Conservation (phyloP, 1,140 invertebrate species). For the Cephus cinctus region DNA sequence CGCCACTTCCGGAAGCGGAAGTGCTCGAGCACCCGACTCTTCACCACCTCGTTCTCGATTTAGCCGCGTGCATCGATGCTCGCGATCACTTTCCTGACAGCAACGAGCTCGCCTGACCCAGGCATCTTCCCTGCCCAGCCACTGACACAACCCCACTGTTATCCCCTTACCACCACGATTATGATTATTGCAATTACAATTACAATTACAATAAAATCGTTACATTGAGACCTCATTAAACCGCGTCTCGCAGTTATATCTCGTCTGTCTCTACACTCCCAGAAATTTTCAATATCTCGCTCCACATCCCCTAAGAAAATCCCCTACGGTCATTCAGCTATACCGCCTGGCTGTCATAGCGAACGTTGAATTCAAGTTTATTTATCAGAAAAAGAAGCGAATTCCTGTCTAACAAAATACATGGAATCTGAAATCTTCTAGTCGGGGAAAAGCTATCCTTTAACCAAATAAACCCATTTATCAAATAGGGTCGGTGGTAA, state of each 20-base stretch:
- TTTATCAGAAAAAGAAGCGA: too few species aligned
- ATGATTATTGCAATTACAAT: constrained; percentile 51
- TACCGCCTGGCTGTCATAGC: too few species aligned
- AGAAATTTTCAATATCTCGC: too few species aligned
- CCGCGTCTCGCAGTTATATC: constrained; percentile 37
- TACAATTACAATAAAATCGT: constrained; percentile 48
- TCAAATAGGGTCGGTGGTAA: too few species aligned
- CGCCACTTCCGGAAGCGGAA: constrained; percentile 83
- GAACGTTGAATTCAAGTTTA: too few species aligned
- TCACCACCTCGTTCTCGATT: constrained; percentile 77
- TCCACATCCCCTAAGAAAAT: too few species aligned
- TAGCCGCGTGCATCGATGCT: constrained; percentile 80
- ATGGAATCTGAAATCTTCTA: too few species aligned
- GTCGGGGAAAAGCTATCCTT: too few species aligned
- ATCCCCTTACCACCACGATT: constrained; percentile 46
- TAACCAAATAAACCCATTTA: too few species aligned
- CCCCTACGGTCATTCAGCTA: too few species aligned
- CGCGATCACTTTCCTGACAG: constrained; percentile 71
- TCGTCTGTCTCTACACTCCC: too few species aligned
- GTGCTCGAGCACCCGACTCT: constrained; percentile 85
- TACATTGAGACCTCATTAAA: constrained; percentile 54
- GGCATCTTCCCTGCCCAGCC: constrained; percentile 46
- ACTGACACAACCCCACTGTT: constrained; percentile 37
- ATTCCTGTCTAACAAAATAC: too few species aligned
- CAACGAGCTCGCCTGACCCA: constrained; percentile 72